Evolutionary conservation across 2,797 vertebrate genomes (phyloP).

Genomic region (Lagocephalus sceleratus): DNA sequence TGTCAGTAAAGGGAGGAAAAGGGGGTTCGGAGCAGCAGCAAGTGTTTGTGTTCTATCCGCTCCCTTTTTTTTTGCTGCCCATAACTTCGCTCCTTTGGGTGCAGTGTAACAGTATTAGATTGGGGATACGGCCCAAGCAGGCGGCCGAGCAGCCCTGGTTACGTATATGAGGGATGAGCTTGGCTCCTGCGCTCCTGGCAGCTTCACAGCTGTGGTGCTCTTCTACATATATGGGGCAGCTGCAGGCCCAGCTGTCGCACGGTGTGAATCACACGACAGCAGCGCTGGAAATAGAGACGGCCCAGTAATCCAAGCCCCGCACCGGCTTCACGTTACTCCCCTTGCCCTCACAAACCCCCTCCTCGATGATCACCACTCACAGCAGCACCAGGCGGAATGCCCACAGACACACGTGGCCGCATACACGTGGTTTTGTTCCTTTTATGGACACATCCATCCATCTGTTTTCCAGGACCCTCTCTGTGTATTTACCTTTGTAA

Average conservation of each 20-base stretch:
- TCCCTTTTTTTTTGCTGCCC: slow-evolving; percentile 27
- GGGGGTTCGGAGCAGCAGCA: slow-evolving; percentile 39
- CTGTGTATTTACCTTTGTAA: slow-evolving; percentile 36
- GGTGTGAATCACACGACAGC: slow-evolving; percentile 87
- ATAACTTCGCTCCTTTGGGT: slow-evolving; percentile 49
- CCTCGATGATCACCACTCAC: slow-evolving; percentile 56
- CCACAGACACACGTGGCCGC: slow-evolving; percentile 35
- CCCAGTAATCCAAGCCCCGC: slow-evolving; percentile 89
- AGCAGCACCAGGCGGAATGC: slow-evolving; percentile 52
- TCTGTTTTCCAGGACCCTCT: slow-evolving; percentile 54
- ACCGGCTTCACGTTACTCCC: slow-evolving; percentile 82
- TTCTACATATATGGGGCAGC: slow-evolving; percentile 89
- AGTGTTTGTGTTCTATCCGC: slow-evolving; percentile 43
- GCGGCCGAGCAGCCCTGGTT: slow-evolving; percentile 64
- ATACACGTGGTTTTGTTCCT: slow-evolving; percentile 59
- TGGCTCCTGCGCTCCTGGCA: slow-evolving; percentile 85
- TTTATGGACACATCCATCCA: slow-evolving; percentile 64
- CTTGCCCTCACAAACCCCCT: slow-evolving; percentile 56
- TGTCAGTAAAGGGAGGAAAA: slow-evolving; percentile 24
- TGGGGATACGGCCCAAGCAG: slow-evolving; percentile 55
- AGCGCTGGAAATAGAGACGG: slow-evolving; percentile 91
- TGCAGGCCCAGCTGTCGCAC: slow-evolving; percentile 92
- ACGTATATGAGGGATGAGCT: slow-evolving; percentile 80
- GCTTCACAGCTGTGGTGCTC: slow-evolving; percentile 89
- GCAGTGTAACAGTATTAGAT: slow-evolving; percentile 70